Percentiles rank a stretch among this genome's conserved stretches.
Evolutionary conservation across 2,797 vertebrate genomes (phyloP).

Genomic region (Tangara arthus): DNA sequence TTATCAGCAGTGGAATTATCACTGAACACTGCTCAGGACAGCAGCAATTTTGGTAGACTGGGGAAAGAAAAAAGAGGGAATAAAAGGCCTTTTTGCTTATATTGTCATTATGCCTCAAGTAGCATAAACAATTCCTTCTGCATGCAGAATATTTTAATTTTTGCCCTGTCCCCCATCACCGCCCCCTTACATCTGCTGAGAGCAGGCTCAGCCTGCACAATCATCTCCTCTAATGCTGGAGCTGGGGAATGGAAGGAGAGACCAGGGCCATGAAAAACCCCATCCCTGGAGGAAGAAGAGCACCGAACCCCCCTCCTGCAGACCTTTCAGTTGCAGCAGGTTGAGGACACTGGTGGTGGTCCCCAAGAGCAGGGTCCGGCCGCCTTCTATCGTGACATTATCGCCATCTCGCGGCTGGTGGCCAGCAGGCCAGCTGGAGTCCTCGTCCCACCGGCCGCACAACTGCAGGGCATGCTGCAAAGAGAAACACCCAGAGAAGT

Average conservation of each 20-base stretch:
- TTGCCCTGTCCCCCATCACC: not conserved
- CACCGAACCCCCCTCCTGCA: not conserved
- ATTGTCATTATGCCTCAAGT: not conserved
- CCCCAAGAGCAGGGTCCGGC: constrained; percentile 62
- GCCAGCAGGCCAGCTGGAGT: constrained; percentile 69
- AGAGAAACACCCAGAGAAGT: not conserved
- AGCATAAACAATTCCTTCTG: not conserved
- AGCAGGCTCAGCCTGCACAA: not conserved
- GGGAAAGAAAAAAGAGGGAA: rapidly evolving
- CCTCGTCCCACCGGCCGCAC: constrained; percentile 66
- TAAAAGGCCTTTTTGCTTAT: not conserved
- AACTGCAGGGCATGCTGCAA: constrained; percentile 55
- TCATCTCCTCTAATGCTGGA: not conserved
- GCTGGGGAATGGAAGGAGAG: not conserved
- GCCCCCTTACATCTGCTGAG: not conserved
- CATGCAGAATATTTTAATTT: not conserved
- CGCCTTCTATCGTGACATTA: constrained; percentile 76
- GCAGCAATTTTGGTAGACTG: not conserved
- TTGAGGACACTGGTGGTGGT: constrained; percentile 58
- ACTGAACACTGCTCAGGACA: not conserved
- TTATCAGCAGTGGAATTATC: not conserved
- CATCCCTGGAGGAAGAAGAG: not conserved
- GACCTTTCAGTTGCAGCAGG: constrained; percentile 75
- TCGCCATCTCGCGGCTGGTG: constrained; percentile 80
- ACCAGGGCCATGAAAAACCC: not conserved